Evolutionary conservation across 2,113 vertebrate species (phyloP).

Genomic region (Spea bombifrons): DNA sequence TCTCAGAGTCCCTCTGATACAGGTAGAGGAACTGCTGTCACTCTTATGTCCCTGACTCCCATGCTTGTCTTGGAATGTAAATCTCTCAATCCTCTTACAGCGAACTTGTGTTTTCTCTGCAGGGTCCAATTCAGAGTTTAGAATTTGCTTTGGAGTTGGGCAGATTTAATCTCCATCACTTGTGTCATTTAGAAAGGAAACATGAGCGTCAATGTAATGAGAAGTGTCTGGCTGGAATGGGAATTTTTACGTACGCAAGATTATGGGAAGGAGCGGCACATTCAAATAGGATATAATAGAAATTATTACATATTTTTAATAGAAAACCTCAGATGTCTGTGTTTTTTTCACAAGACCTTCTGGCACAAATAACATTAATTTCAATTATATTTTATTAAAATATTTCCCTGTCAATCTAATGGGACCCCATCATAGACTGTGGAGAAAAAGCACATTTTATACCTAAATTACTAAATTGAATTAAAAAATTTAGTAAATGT

Average conservation of each 20-base stretch:
- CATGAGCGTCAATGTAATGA: constrained; percentile 18
- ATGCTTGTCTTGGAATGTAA: constrained; percentile 38
- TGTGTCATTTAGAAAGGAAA: constrained; percentile 38
- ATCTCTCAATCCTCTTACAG: constrained; percentile 45
- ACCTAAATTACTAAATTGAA: too few species aligned
- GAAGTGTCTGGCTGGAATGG: background rate
- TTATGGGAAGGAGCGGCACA: too few species aligned
- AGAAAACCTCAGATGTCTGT: too few species aligned
- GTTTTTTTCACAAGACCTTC: too few species aligned
- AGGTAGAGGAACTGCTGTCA: constrained; percentile 67
- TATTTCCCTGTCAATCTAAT: too few species aligned
- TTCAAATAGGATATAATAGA: too few species aligned
- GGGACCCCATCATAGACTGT: too few species aligned
- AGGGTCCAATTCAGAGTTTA: constrained; percentile 33
- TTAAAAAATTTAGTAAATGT: too few species aligned
- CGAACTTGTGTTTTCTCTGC: constrained; percentile 45
- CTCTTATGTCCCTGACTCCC: constrained; percentile 27
- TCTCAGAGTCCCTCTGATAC: constrained; percentile 71
- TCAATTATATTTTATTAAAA: too few species aligned
- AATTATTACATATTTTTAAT: too few species aligned
- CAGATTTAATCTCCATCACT: constrained; percentile 37
- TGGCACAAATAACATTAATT: too few species aligned
- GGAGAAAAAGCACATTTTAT: too few species aligned
- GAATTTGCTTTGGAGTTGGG: constrained; percentile 27
- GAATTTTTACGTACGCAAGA: background rate